Conservation (phyloP, 1,140 invertebrate genomes). For the Drosophila carrolli region DNA sequence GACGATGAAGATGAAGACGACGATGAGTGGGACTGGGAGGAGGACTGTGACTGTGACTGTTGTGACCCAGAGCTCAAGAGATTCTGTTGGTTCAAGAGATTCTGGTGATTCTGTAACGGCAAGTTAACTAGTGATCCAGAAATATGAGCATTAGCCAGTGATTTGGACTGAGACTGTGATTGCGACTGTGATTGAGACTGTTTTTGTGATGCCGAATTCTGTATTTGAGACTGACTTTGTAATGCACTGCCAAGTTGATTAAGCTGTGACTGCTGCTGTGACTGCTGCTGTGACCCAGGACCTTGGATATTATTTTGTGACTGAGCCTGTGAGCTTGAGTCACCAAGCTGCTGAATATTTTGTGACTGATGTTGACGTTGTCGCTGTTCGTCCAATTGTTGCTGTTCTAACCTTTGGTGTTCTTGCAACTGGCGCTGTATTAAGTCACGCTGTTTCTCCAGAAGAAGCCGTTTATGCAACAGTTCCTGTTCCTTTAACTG, state of each 20-base stretch:
- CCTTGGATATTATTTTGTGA: neutral
- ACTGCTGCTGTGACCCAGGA: neutral
- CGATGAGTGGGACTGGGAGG: neutral
- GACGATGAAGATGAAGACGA: no score
- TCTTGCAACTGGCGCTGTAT: neutral
- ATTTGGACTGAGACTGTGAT: no score
- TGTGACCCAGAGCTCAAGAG: neutral
- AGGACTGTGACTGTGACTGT: neutral
- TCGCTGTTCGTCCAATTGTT: neutral
- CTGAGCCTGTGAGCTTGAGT: neutral
- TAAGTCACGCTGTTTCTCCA: no score
- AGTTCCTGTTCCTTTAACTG: neutral
- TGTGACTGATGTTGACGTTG: neutral
- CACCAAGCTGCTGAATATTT: neutral
- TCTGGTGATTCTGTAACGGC: no score
- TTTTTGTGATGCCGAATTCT: no score
- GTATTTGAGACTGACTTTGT: no score
- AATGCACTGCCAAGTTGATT: no score
- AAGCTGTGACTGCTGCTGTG: neutral
- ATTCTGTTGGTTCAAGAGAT: no score
- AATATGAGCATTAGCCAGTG: no score
- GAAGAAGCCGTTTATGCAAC: no score
- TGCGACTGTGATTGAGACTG: no score
- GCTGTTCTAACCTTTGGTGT: neutral
- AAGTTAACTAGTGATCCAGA: no score